A percentile compares a stretch with the other conserved stretches of the same genome.
phyloP scores from a whole-genome alignment of 2,888 invertebrate species.

The Invenusta paracnida region DNA sequence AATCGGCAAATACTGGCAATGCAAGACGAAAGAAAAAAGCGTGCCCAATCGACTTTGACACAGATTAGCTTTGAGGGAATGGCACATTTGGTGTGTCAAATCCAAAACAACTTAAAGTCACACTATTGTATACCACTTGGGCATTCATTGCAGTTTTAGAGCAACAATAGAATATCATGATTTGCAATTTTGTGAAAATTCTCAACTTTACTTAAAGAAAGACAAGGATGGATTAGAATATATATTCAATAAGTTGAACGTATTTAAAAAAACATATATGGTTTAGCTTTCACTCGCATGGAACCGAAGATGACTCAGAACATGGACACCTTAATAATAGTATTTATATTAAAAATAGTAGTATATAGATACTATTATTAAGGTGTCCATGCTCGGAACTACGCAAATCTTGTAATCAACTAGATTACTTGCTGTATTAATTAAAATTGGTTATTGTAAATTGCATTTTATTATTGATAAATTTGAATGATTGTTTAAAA shows the following conservation, averaged over 20 bases:
- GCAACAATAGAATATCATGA: background rate
- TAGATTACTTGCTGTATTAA: too few species aligned
- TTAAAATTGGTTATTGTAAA: too few species aligned
- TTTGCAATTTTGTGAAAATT: background rate
- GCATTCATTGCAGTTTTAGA: background rate
- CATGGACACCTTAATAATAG: too few species aligned
- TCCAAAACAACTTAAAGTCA: background rate
- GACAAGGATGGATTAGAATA: background rate
- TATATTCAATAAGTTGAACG: background rate
- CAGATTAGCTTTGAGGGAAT: background rate
- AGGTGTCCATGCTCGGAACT: too few species aligned
- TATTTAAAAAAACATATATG: background rate
- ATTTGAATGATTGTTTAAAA: too few species aligned
- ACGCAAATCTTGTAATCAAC: too few species aligned
- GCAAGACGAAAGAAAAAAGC: background rate
- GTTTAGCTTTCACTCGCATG: background rate
- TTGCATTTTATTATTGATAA: too few species aligned
- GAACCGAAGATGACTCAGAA: too few species aligned
- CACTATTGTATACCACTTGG: background rate
- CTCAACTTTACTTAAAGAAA: background rate
- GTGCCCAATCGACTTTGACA: background rate
- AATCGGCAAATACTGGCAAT: background rate
- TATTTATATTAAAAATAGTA: too few species aligned
- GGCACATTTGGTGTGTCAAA: background rate
- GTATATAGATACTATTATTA: too few species aligned